Evolutionary conservation across 2,797 vertebrate species (phyloP), one percentile per base, ranked within the genome.

Genomic region (Trachurus trachurus): DNA sequence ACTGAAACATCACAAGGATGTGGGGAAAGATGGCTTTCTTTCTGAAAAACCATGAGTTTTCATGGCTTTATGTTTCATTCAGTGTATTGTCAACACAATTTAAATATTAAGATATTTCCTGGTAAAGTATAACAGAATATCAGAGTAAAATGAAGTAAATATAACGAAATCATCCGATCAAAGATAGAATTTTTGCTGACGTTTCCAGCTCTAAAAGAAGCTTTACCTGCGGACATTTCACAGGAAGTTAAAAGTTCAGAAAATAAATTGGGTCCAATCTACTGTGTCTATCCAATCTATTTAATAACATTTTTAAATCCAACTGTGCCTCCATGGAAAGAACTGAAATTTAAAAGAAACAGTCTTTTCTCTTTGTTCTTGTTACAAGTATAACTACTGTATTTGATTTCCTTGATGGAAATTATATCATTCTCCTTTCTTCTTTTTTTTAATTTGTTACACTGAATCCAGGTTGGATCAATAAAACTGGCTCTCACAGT

Each of bases 321-420:
- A 69, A 66, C 49, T 54, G 73, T 69, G 45, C 49, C 54, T 76
- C 26, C 4, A 49, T 58, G 66, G 16, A 68, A 66, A 67, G 40
- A 69, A 66, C n/a, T 76, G 2, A 67, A 86, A 85, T 82, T 59
- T 78, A 80, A 91, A 80, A 80, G 52, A 82, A 78, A 74, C 19
- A 12, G 37, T 34, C 31, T 64, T 19, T 42, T 82, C 56, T 69
- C 81, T 91, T 91, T 91, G 88, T 92, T 92, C 91, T 86, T 74
- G 5, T 83, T 77, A 79, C 21, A 78, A 76, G 71, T 79, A 65
- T 77, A 66, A 53, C 66, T 15, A 5, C 39, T 68, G 42, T 29
- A 40, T 70, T 78, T 75, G 68, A 90, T 80, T 74, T 4, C 6
- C 63, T 53, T 71, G 22, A 85, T 83, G 54, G 34, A 44, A 77